Base-by-base conservation (phyloP, 1,140 invertebrate species). In the Euwallacea fornicatus region DNA sequence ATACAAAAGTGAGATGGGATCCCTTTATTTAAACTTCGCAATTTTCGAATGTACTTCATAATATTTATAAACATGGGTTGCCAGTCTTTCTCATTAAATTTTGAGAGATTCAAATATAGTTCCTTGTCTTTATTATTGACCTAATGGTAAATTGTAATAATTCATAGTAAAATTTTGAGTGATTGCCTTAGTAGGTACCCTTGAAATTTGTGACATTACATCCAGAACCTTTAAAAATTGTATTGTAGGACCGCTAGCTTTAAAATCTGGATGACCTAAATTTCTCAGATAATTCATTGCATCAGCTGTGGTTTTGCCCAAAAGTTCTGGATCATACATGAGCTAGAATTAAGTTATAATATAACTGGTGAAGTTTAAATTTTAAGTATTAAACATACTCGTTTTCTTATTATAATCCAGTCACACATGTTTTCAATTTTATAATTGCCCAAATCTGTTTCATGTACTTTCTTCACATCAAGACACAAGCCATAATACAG, bases 371-470 rank as follows among this genome's bases (percentile, higher is more conserved):
- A 55, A 6, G 16, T 50, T 10, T 11, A 50, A 11, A 11, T 65
- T 50, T n/a, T 33, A 33, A 2, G 21, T 43, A 50, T 42, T 63
- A 42, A 33, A 62, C 21, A 47, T 50, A 71, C 69, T 62, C 69
- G 56, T 71, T 71, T 71, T 59, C 41, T 71, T 10, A 65, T 64
- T 13, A 71, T 66, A 15, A 59, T 64, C 69, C 69, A 71, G 43
- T 71, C 69, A 46, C 21, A 69, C 42, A 47, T 58, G 15, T 13
- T 15, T 16, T 42, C 11, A 42, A 21, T 15, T 11, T 50, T 16
- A 47, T 64, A 59, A 43, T 15, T 3, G 11, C 21, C 21, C 9
- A 71, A 16, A 16, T 71, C 63, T 11, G 11, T 46, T 33, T 71
- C 69, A 3, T 58, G 15, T 41, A 65, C 33, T 50, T 56, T 50